Evolutionary conservation across 2,113 vertebrate species (phyloP).

Genomic region (Peromyscus leucopus): DNA sequence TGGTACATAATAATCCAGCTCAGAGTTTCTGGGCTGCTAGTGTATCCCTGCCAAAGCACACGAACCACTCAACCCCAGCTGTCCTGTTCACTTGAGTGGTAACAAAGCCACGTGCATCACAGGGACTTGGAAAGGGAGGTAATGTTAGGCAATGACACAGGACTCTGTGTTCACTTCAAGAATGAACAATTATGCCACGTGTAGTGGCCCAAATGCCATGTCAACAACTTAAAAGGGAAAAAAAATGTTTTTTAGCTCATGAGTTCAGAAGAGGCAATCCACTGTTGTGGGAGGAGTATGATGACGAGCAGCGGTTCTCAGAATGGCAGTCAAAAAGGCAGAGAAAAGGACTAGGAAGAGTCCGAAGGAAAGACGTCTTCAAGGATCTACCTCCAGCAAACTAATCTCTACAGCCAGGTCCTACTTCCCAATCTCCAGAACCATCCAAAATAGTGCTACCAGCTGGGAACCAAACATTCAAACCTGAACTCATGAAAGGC

Average conservation of each 20-base stretch:
- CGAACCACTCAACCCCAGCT: not conserved
- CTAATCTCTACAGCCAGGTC: not conserved
- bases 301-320: not conserved
- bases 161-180: not conserved
- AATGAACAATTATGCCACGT: not conserved
- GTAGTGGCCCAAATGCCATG: not conserved
- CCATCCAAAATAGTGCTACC: not conserved
- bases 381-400: not conserved
- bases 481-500: not conserved
- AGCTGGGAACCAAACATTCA: not conserved
- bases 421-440: not conserved
- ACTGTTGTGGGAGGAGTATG: not conserved
- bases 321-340: not conserved
- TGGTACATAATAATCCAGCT: not conserved
- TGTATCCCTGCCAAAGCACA: not conserved
- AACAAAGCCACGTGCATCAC: not conserved
- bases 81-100: not conserved
- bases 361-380: not conserved
- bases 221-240: not conserved
- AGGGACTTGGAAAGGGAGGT: not conserved
- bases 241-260: not conserved
- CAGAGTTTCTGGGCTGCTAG: not conserved
- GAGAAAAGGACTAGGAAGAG: not conserved
- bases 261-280: not conserved
- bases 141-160: not conserved